These are phyloP conservation scores for Cryptocheilus praepositus DNA, from an alignment of 2,888 invertebrate species.

Conservation along the genomic window DNA sequence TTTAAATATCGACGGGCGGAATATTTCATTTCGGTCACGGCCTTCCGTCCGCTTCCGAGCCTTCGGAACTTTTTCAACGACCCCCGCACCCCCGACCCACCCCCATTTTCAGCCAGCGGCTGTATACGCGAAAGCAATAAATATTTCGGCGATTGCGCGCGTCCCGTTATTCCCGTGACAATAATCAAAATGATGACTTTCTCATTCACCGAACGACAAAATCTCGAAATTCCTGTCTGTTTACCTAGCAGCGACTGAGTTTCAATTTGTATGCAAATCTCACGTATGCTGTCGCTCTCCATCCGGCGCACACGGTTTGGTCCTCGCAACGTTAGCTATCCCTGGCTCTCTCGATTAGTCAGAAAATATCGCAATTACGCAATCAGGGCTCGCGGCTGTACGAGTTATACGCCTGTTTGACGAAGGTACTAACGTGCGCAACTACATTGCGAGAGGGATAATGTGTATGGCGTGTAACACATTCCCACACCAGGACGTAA, in stretches of 20 bases:
- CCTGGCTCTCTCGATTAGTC: conserved; percentile 9
- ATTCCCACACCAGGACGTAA: too few species aligned
- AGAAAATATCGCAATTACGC: conserved; percentile 46
- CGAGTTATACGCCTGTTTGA: too few species aligned
- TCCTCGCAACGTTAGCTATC: background rate
- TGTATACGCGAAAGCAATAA: background rate
- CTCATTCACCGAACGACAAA: conserved; percentile 3
- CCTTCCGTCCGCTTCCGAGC: background rate
- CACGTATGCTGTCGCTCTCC: conserved; percentile 17
- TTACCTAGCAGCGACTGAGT: conserved; percentile 27
- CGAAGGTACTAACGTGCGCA: too few species aligned
- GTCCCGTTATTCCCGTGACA: conserved; percentile 1
- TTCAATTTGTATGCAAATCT: conserved; percentile 50
- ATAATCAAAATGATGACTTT: conserved; percentile 9
- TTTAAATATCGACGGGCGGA: conserved; percentile 5
- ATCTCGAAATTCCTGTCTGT: background rate
- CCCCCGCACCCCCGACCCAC: background rate
- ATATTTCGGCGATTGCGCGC: background rate
- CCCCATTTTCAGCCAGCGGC: background rate
- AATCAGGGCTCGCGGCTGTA: conserved; percentile 29
- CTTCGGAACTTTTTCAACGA: background rate
- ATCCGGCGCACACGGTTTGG: too few species aligned
- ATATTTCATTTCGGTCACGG: conserved; percentile 4
- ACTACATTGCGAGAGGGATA: too few species aligned
- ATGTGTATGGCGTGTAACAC: too few species aligned